Base-by-base conservation (phyloP, 37 sponge, comb jelly and placozoan species). In the Ianthella basta region DNA sequence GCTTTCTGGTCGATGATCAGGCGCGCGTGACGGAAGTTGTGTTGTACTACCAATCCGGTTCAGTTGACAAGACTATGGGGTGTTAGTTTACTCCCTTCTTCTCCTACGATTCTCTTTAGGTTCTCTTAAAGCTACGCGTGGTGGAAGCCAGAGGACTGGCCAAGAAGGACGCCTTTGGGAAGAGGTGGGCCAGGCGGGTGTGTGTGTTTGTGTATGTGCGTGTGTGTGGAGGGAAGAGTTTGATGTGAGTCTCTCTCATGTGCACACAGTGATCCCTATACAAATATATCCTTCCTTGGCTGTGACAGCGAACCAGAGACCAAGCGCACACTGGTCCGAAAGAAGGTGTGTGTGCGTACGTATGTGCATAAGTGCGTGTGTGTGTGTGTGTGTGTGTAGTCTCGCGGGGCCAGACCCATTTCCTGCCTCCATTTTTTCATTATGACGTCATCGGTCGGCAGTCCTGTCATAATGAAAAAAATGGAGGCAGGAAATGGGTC, bases 301-400 rank as follows among this genome's bases (percentile, higher is more conserved):
- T 72, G 73, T 72, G 37, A 38, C n/a, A n/a, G n/a, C n/a, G n/a
- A n/a, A n/a, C n/a, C n/a, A n/a, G n/a, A n/a, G n/a, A n/a, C n/a
- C n/a, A n/a, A n/a, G n/a, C n/a, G n/a, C n/a, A n/a, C 73, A 13
- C 30, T 72, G 13, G 73, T 72, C 41, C 23, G 73, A 40, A 72
- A 72, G 39, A 72, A 72, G 30, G 73, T 72, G 27, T 14, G 23
- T 66, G n/a, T n/a, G n/a, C n/a, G 78, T 41, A 53, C 40, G 78
- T 75, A 23, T 75, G 78, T 75, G 78, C 40, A 23, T 53, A 53
- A 19, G 54, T 50, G 44, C 40, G 78, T 75, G 44, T 53, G 78
- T 75, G 78, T 75, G 78, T 75, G 78, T 75, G 54, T 75, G 78
- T n/a, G n/a, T n/a, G n/a, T n/a, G n/a, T n/a, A n/a, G n/a, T n/a